phyloP scores from a whole-genome alignment of 2,888 invertebrate genomes.

The Ypsolopha scabrella region DNA sequence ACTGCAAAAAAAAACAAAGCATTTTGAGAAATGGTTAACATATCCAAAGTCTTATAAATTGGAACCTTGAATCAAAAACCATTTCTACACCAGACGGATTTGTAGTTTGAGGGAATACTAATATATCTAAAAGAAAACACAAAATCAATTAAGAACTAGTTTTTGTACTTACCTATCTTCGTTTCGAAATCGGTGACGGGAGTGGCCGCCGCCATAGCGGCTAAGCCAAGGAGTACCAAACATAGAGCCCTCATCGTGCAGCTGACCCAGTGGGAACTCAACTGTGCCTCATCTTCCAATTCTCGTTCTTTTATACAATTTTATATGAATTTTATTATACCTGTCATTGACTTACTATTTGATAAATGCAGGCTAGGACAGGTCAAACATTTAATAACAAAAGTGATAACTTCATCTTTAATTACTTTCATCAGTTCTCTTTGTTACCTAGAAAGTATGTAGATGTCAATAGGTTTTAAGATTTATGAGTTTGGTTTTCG shows the following conservation, averaged over 20 bases:
- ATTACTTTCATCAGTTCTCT: no score
- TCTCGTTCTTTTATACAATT: constrained; percentile 26
- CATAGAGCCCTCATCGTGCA: constrained; percentile 46
- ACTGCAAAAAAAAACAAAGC: constrained; percentile 27
- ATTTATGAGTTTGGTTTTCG: no score
- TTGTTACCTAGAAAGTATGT: no score
- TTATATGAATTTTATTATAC: constrained; percentile 18
- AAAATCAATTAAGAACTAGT: not conserved
- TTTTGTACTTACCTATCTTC: constrained; percentile 27
- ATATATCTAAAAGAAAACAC: not conserved
- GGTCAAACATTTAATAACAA: not conserved
- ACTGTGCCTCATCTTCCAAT: constrained; percentile 27
- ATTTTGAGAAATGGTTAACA: not conserved
- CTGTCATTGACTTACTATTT: not conserved
- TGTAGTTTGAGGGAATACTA: no score
- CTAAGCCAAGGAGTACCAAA: constrained; percentile 39
- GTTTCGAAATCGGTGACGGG: constrained; percentile 32
- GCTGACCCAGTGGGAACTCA: constrained; percentile 27
- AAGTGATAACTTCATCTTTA: not conserved
- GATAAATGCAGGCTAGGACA: not conserved
- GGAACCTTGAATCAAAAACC: no score
- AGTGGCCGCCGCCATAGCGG: constrained; percentile 41
- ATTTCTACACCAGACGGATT: no score
- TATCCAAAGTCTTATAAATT: no score
- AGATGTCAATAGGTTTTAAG: no score